Conservation (phyloP, 2,113 vertebrate genomes). For the Onychorhynchus coronatus region DNA sequence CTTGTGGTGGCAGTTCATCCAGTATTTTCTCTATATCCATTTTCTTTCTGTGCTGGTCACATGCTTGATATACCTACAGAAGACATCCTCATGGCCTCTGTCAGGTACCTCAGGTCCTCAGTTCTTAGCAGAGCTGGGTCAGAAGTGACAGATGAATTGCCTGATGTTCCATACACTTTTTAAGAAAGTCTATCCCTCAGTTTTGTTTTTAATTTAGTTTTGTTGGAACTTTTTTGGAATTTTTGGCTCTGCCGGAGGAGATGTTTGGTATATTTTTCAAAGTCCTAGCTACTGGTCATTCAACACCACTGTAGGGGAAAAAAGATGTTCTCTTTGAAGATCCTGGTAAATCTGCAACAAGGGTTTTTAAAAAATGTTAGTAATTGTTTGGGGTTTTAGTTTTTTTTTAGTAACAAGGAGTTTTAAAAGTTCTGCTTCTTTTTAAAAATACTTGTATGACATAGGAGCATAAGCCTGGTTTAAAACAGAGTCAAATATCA, state of each 20-base stretch:
- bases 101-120: neutral
- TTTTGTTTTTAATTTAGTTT: neutral
- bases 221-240: neutral
- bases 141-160: neutral
- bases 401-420: neutral
- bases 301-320: neutral
- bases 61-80: neutral
- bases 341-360: neutral
- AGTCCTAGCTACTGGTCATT: neutral
- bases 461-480: neutral
- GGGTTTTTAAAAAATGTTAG: neutral
- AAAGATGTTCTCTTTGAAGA: neutral
- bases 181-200: neutral
- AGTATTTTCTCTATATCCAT: neutral
- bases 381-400: neutral
- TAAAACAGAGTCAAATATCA: neutral
- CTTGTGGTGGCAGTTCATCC: neutral
- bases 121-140: neutral
- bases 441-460: neutral
- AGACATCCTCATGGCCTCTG: neutral
- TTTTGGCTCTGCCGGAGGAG: neutral
- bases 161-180: neutral
- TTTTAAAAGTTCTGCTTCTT: neutral
- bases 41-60: neutral
- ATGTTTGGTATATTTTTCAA: neutral